phyloP scores from a whole-genome alignment of 2,888 invertebrate species.

The Eristalis intricaria region DNA sequence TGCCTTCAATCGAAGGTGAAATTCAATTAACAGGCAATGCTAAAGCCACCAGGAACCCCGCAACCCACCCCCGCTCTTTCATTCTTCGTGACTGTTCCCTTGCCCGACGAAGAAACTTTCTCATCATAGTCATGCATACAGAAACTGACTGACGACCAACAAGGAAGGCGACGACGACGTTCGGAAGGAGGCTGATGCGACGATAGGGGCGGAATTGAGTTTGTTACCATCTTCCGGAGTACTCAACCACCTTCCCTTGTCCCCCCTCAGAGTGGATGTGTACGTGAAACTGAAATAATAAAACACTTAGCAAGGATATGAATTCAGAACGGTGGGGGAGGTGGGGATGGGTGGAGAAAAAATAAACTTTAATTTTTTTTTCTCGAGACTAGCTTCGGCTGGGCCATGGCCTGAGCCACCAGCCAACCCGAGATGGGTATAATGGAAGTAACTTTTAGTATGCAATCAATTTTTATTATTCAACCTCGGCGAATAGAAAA shows the following conservation, averaged over 20 bases:
- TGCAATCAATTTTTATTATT: conserved; percentile 71
- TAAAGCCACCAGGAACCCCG: conserved; percentile 48
- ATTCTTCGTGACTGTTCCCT: background rate
- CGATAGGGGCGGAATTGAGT: conserved; percentile 49
- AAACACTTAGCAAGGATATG: conserved; percentile 68
- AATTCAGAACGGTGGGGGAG: conserved; percentile 25
- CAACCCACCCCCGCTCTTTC: background rate
- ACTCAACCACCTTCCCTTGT: conserved; percentile 40
- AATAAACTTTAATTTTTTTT: conserved; percentile 3
- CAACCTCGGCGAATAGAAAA: conserved; percentile 51
- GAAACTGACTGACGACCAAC: background rate
- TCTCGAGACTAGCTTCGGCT: conserved; percentile 48
- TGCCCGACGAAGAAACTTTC: conserved; percentile 28
- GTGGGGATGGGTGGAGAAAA: background rate
- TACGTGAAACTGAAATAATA: conserved; percentile 68
- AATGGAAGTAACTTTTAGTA: conserved; percentile 63
- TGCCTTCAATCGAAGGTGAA: conserved; percentile 72
- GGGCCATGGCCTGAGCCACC: conserved; percentile 9
- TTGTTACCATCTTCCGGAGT: conserved; percentile 60
- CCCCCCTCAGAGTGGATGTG: conserved; percentile 40
- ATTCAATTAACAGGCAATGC: conserved; percentile 71
- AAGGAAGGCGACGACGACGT: background rate
- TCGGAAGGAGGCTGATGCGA: background rate
- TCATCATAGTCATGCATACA: conserved; percentile 52
- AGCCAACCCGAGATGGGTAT: background rate